Conservation (phyloP, 2,113 vertebrate genomes). For the Tragelaphus imberbis region DNA sequence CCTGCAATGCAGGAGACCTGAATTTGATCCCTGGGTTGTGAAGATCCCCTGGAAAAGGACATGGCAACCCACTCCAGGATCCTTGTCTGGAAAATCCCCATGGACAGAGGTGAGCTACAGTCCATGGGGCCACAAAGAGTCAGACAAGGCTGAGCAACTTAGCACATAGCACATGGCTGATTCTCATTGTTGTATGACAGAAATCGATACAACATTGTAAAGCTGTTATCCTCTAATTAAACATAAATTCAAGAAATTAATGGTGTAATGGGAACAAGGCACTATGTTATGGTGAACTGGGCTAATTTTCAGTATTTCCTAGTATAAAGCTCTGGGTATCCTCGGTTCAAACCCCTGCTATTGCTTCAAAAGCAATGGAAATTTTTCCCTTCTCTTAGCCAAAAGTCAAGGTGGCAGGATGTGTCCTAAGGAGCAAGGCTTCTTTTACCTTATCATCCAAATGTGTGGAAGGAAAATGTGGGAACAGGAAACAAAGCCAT, state of each 20-base stretch:
- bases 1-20: background rate
- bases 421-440: background rate
- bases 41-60: background rate
- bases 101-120: background rate
- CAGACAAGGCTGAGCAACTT: background rate
- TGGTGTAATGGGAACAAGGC: background rate
- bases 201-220: background rate
- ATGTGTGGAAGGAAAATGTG: background rate
- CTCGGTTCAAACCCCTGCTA: background rate
- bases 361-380: background rate
- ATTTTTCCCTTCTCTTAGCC: background rate
- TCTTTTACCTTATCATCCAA: background rate
- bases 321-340: background rate
- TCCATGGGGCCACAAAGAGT: background rate
- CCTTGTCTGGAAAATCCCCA: background rate
- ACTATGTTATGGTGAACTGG: background rate
- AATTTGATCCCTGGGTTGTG: background rate
- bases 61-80: background rate
- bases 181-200: background rate
- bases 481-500: background rate
- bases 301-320: background rate
- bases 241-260: background rate
- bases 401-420: background rate
- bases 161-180: background rate
- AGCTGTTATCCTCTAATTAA: background rate